Base-by-base conservation (phyloP, 1,140 invertebrate genomes). In the Papilio glaucus region DNA sequence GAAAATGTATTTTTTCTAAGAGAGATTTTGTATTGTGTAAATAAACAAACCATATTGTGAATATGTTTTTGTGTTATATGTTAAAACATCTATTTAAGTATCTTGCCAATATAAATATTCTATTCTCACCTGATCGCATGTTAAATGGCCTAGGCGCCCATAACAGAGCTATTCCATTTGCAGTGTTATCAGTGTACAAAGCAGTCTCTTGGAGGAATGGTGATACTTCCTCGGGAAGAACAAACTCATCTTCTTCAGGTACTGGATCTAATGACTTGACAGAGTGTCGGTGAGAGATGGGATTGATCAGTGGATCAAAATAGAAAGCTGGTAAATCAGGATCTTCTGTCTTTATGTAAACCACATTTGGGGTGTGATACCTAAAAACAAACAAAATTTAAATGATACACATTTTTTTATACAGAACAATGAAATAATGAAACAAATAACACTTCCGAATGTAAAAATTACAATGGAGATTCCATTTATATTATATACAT, bases 291-390 rank as follows among this genome's bases (percentile, higher is more conserved):
- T 99, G 98, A 9, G 99, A 98, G 81, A 99, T 99, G 4, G 99
- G 99, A 94, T 99, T 99, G 75, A 99, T 99, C 5, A 99, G 94
- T 0, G 99, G 99, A 95, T 99, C 99, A 94, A 99, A 99, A 91
- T 99, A 99, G 92, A 99, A 99, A 0, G 99, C 99, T 21, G 99
- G 99, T 69, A 99, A 94, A 94, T 99, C 99, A n/a, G 99, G 99
- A 96, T 99, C 99, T 94, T 99, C 99, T 1, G 99, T 99, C 95
- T 99, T 99, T 81, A 99, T 99, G 86, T 98, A 99, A 0, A 99
- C 98, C 15, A 99, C 98, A 94, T 99, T 99, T 49, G 99, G 99
- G 6, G 98, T 97, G 90, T 99, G 99, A 93, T 99, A 99, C 98
- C 98, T 99, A 77, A 61, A 93, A 92, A 86, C 80, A 73, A 84